Conservation (phyloP, 1,140 invertebrate species). For the Oncopeltus fasciatus region DNA sequence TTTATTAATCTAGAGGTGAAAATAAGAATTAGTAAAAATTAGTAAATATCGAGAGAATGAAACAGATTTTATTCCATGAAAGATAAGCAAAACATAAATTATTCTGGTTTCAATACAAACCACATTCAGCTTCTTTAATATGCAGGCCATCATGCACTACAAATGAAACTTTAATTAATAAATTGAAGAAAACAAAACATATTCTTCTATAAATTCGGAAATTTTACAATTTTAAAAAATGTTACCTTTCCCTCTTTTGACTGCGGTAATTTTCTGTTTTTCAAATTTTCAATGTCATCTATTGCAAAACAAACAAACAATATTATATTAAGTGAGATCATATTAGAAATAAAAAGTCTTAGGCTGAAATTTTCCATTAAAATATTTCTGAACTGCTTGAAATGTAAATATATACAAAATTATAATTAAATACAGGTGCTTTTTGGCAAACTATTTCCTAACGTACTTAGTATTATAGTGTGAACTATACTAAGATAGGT, state of each 20-base stretch:
- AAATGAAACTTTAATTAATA: neutral
- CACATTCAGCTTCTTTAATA: slow-evolving; percentile 4
- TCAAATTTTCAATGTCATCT: neutral
- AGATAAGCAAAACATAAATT: neutral
- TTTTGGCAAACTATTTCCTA: too few relatives aligned
- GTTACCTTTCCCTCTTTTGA: slow-evolving; percentile 1
- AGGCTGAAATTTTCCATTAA: too few relatives aligned
- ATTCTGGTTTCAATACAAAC: neutral
- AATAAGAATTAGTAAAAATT: neutral
- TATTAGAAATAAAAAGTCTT: too few relatives aligned
- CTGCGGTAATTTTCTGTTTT: neutral
- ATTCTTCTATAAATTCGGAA: neutral
- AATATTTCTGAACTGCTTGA: too few relatives aligned
- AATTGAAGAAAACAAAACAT: neutral
- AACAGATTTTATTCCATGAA: too few relatives aligned
- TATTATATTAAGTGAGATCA: too few relatives aligned
- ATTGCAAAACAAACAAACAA: too few relatives aligned
- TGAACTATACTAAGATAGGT: too few relatives aligned
- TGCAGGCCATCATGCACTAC: slow-evolving; percentile 11
- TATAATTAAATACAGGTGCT: too few relatives aligned
- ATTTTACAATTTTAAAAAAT: too few relatives aligned
- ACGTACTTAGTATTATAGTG: too few relatives aligned
- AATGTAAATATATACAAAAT: too few relatives aligned
- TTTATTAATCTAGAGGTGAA: neutral
- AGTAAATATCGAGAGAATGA: neutral